Evolutionary conservation across 2,797 vertebrate genomes (phyloP).

Genomic region (Malacoraja senta): DNA sequence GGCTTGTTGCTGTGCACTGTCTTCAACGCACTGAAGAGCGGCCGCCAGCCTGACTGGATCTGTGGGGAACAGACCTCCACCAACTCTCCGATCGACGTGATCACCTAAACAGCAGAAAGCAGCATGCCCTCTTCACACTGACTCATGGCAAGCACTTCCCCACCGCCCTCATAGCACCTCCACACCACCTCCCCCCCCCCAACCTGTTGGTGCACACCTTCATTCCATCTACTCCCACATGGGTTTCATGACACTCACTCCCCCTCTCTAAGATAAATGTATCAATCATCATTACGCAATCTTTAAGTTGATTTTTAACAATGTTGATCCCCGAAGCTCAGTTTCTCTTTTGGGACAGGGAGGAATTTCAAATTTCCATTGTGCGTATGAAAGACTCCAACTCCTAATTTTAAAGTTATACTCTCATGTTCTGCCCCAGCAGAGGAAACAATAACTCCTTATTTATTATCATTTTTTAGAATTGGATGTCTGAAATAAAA

Average conservation of each 20-base stretch:
- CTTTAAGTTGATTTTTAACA: too few relatives aligned
- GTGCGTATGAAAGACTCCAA: neutral
- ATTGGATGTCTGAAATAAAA: too few relatives aligned
- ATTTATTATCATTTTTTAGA: neutral
- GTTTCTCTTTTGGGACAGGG: neutral
- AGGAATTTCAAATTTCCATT: neutral
- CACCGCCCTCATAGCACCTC: neutral
- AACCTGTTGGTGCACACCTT: neutral
- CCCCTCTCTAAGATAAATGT: neutral
- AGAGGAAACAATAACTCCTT: neutral
- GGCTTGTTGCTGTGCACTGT: conserved; percentile 81
- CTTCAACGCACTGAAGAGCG: conserved; percentile 88
- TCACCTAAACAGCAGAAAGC: conserved; percentile 62
- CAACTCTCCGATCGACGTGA: conserved; percentile 89
- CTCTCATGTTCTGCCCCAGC: neutral
- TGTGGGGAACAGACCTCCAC: conserved; percentile 91
- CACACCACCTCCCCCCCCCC: neutral
- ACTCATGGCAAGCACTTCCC: neutral
- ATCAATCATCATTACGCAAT: too few relatives aligned
- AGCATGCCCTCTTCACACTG: neutral
- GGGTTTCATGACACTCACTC: too few relatives aligned
- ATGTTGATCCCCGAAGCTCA: neutral
- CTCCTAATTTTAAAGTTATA: neutral
- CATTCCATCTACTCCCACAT: neutral
- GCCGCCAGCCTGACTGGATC: conserved; percentile 92